Base-by-base conservation (phyloP, 1,140 invertebrate species). In the Drosophila funebris region DNA sequence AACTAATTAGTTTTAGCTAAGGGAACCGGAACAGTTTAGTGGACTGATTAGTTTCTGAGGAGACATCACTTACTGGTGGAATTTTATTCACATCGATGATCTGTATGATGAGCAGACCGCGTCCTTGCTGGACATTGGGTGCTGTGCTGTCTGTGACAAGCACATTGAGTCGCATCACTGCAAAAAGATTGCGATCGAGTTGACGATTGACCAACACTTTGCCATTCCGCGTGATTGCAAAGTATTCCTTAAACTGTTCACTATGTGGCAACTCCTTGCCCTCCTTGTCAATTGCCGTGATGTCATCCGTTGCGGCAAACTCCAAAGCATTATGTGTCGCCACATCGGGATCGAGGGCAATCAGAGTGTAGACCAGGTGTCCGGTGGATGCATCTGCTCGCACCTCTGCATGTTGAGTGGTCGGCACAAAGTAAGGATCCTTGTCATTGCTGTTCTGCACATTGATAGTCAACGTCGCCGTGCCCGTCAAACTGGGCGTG, bases 401-500 rank as follows among this genome's bases (percentile, higher is more conserved):
- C 90, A 97, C 96, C 88, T 97, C 95, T 0, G 96, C 95, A 74
- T 96, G 93, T 90, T 98, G 97, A 1, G 95, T 95, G 36, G 94
- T 91, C 0, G 97, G 97, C 2, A 94, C 94, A 89, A 99, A 98
- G 81, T 95, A 95, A 0, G 98, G 98, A 68, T 95, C 93, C 91
- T 98, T 98, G 87, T 98, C 96, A 90, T 99, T 99, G 24, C 95
- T 96, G 89, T 98, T 97, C 18, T 96, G 93, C 1, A 98, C 94
- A 73, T 94, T 95, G 1, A 98, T 94, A 41, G 94, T 95, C 0
- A 98, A 78, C 0, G 95, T 96, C 0, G 96, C 95, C 0, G 96
- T 97, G 9, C 96, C 96, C 0, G 96, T 97, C 50, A 97, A 91
- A 76, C 95, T 95, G 6, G 96, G 96, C 1, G 94, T 95, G 93